Percentiles rank a stretch among this genome's conserved stretches.
phyloP scores from a whole-genome alignment of 1,140 invertebrate species.

The Drosophila repletoides region DNA sequence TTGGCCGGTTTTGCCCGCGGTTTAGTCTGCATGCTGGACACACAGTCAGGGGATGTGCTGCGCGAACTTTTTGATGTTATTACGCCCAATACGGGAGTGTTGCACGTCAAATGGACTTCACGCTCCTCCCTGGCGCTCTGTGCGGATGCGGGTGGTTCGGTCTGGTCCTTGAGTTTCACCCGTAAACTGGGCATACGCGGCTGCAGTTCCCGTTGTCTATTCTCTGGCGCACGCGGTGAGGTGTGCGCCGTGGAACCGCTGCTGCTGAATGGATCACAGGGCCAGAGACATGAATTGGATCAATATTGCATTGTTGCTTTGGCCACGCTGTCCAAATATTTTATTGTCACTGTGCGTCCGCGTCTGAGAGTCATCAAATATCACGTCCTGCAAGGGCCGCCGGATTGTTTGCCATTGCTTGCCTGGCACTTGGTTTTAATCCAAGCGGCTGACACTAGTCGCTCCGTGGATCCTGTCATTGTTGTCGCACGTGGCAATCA shows the following conservation, averaged over 20 bases:
- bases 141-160: constrained; percentile 97
- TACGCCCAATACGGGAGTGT: constrained; percentile 92
- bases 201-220: constrained; percentile 94
- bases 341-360: constrained; percentile 93
- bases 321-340: constrained; percentile 95
- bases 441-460: constrained; percentile 88
- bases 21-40: constrained; percentile 92
- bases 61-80: constrained; percentile 92
- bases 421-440: constrained; percentile 96
- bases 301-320: constrained; percentile 93
- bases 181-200: constrained; percentile 93
- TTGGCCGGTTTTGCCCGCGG: constrained; percentile 93
- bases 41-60: constrained; percentile 89
- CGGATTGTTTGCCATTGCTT: constrained; percentile 91
- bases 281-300: constrained; percentile 88
- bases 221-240: constrained; percentile 97
- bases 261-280: constrained; percentile 87
- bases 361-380: constrained; percentile 84
- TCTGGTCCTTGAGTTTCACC: constrained; percentile 96
- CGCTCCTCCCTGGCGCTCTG: constrained; percentile 88
- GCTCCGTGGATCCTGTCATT: constrained; percentile 92
- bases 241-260: constrained; percentile 94
- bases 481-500: constrained; percentile 92
- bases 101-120: constrained; percentile 91
- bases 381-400: constrained; percentile 84